Conservation (phyloP, 2,888 invertebrate species). For the Crocallis elinguaria region DNA sequence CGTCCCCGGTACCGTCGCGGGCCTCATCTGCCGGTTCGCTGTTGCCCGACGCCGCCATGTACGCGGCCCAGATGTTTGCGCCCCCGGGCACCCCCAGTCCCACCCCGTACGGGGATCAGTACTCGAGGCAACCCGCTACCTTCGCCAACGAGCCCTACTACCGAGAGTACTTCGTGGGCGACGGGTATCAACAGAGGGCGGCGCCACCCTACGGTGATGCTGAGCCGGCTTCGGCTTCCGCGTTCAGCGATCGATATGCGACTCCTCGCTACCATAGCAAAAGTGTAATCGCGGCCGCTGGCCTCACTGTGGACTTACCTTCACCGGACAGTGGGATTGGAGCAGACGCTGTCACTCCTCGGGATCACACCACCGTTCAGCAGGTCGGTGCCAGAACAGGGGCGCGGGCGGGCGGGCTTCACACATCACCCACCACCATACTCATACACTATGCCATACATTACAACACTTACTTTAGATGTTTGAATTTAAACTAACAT, state of each 20-base stretch:
- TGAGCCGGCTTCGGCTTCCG: conserved; percentile 85
- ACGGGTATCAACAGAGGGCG: conserved; percentile 85
- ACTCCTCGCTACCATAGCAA: conserved; percentile 89
- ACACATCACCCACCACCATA: conserved; percentile 45
- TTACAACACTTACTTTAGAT: conserved; percentile 21
- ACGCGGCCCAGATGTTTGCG: conserved; percentile 89
- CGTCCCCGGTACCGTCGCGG: conserved; percentile 87
- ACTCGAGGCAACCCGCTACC: conserved; percentile 81
- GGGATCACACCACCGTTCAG: conserved; percentile 95
- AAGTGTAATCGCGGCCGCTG: conserved; percentile 90
- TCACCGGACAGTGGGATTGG: conserved; percentile 98
- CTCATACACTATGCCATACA: conserved; percentile 40
- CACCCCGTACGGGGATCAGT: conserved; percentile 84
- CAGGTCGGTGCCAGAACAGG: conserved; percentile 88
- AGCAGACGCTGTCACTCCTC: conserved; percentile 95
- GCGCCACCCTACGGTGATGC: conserved; percentile 84
- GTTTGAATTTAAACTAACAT: conserved; percentile 4
- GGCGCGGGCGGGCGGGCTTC: conserved; percentile 78
- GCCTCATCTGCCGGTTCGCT: conserved; percentile 84
- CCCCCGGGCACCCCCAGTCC: conserved; percentile 88
- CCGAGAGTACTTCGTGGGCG: conserved; percentile 91
- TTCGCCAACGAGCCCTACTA: conserved; percentile 91
- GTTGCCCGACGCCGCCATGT: conserved; percentile 87
- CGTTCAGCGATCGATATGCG: conserved; percentile 88
- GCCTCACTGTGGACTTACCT: conserved; percentile 96